These are phyloP conservation scores for Drosophila mauritiana DNA, from an alignment of 1,140 invertebrate genomes.

Conservation along the genomic window DNA sequence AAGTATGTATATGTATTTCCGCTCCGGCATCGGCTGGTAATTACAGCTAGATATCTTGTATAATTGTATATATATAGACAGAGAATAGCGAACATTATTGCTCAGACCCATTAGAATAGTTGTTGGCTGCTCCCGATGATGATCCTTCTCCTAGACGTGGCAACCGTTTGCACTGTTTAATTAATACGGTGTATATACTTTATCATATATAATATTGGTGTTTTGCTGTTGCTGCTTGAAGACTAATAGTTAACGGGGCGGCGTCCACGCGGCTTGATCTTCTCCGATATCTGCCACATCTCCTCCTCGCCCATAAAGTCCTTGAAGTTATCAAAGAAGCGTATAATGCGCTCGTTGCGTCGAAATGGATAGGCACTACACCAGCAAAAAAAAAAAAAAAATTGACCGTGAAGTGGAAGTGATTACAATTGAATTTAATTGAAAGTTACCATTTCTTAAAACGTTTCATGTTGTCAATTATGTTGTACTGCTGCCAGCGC, in stretches of 20 bases:
- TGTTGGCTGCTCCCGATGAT: constrained; percentile 16
- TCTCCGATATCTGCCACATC: constrained; percentile 98
- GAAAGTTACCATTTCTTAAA: constrained; percentile 94
- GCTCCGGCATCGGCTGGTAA: constrained; percentile 33
- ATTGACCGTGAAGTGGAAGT: no score
- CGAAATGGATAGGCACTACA: constrained; percentile 92
- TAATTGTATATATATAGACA: constrained; percentile 39
- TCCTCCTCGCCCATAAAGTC: constrained; percentile 97
- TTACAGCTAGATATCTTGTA: constrained; percentile 40
- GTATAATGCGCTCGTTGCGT: constrained; percentile 96
- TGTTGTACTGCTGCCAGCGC: constrained; percentile 98
- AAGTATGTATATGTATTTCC: constrained; percentile 25
- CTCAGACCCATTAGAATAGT: constrained; percentile 59
- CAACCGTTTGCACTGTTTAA: constrained; percentile 28
- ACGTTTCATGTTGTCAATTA: constrained; percentile 98
- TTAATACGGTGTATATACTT: constrained; percentile 25
- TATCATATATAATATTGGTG: constrained; percentile 50
- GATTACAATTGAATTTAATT: constrained; percentile 32
- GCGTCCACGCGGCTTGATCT: constrained; percentile 93
- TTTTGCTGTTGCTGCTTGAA: constrained; percentile 35
- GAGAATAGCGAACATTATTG: constrained; percentile 57
- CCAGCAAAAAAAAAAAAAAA: neutral
- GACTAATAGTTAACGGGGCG: constrained; percentile 73
- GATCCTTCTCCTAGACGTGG: constrained; percentile 7
- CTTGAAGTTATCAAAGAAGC: constrained; percentile 98